Percentiles rank a stretch among this genome's conserved stretches.
Conservation (phyloP, 2,797 vertebrate species). For the Sylvilagus floridanus region DNA sequence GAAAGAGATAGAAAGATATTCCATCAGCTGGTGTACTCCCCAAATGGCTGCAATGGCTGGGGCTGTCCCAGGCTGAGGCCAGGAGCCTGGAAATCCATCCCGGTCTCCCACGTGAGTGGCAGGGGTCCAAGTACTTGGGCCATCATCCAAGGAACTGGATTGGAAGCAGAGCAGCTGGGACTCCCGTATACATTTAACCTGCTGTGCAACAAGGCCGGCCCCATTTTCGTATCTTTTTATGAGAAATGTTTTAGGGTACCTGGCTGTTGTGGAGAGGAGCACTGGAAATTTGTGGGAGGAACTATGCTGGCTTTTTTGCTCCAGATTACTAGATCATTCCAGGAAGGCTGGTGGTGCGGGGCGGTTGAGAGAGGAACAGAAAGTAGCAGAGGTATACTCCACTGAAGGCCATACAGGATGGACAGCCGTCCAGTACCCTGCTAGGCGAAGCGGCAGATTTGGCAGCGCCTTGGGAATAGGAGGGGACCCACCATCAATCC, state of each 20-base stretch:
- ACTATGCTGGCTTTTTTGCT: slow-evolving; percentile 2
- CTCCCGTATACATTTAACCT: no score
- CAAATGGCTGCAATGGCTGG: no score
- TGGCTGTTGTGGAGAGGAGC: background rate
- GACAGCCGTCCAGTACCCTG: background rate
- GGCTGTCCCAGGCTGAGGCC: no score
- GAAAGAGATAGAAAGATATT: no score
- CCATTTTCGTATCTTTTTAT: slow-evolving; percentile 15
- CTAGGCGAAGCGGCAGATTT: background rate
- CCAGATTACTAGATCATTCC: background rate
- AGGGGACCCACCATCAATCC: background rate
- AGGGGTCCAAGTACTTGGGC: no score
- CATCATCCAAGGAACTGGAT: no score
- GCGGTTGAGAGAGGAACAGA: background rate
- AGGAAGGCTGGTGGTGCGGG: background rate
- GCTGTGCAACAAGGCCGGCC: no score
- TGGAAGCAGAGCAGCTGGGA: no score
- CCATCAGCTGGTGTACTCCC: no score
- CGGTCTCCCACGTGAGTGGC: no score
- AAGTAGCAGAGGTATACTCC: background rate
- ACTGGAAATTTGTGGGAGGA: slow-evolving; percentile 16
- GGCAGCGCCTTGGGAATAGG: background rate
- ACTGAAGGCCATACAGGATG: background rate
- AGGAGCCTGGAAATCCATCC: no score
- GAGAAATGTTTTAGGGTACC: background rate